These are phyloP conservation scores for Agraylea sexmaculata DNA, from an alignment of 1,140 invertebrate genomes.

Conservation along the genomic window DNA sequence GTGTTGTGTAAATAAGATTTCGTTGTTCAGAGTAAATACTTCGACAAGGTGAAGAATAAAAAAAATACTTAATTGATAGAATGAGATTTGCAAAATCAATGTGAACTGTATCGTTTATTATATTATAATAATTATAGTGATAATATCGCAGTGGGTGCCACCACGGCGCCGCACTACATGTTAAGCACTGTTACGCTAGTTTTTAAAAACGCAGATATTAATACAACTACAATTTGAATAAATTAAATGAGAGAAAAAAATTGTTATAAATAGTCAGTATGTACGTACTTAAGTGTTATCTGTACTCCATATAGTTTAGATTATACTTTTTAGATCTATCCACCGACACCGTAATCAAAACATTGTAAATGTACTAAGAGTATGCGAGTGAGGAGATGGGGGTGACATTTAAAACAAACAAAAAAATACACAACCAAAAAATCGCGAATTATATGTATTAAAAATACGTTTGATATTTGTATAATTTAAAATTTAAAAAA, in stretches of 20 bases:
- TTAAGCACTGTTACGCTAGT: slow-evolving; percentile 27
- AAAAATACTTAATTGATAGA: slow-evolving; percentile 14
- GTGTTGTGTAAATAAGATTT: slow-evolving; percentile 24
- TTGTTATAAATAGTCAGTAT: slow-evolving; percentile 29
- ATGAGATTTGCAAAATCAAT: slow-evolving; percentile 21
- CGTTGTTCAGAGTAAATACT: slow-evolving; percentile 19
- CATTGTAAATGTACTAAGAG: not conserved
- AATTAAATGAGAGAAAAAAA: slow-evolving; percentile 24
- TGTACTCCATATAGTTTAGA: slow-evolving; percentile 32
- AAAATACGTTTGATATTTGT: no score
- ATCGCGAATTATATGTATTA: no score
- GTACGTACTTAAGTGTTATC: slow-evolving; percentile 30
- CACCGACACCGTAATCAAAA: slow-evolving; percentile 9
- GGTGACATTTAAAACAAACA: slow-evolving; percentile 2
- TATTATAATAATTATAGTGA: no score
- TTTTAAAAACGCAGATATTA: slow-evolving; percentile 21
- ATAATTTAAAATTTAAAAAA: no score
- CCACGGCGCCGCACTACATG: slow-evolving; percentile 18
- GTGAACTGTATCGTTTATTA: slow-evolving; percentile 23
- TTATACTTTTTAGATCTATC: slow-evolving; percentile 22
- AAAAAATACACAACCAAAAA: slow-evolving; percentile 2
- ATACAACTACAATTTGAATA: slow-evolving; percentile 12
- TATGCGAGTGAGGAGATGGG: not conserved
- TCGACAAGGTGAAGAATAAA: no score
- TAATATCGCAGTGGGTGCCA: slow-evolving; percentile 14